Evolutionary conservation across 2,888 invertebrate genomes (phyloP), one percentile per base, ranked within the genome.

Genomic region (Polymixis lichenea): DNA sequence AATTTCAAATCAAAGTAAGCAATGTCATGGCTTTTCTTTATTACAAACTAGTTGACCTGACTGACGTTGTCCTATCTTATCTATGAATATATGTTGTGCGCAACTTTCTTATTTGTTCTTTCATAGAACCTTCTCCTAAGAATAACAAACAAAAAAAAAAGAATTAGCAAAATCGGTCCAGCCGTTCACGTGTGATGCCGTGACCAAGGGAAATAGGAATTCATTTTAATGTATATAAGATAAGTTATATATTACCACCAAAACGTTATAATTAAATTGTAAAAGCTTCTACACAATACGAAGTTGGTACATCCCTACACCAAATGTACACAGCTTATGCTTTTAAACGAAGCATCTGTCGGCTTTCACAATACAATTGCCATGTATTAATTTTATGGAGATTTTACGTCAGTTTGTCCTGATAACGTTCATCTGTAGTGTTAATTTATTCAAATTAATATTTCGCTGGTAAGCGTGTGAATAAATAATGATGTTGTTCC

Each of bases 401-500:
- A 77, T 86, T 61, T 17, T 32, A 49, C 67, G 71, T 77, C 85
- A 72, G 62, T 72, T 62, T 72, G 75, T 62, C 70, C 66, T n/a
- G 19, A 61, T 58, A 67, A 61, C 73, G 64, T 62, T 60, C 67
- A 72, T 69, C 25, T 75, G 75, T 60, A 72, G 62, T 67, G 72
- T 77, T 65, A 83, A 74, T 74, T n/a, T 77, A 82, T 83, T 70
- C 65, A 71, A 73, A 68, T 72, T 80, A 69, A 84, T 80, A 80
- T 69, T 75, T 64, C 11, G 25, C 46, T 71, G 32, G 51, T 62
- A 62, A 71, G 75, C 56, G 66, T 69, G 69, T 69, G 65, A 70
- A 84, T 76, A 60, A 56, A 72, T 70, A 72, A 82, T 58, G 22
- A 9, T 66, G 51, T 75, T 72, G 58, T 51, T 68, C 5, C 8